A percentile compares a stretch with the other conserved stretches of the same genome.
phyloP scores from a whole-genome alignment of 2,888 invertebrate genomes.

The Sinotaia quadrata region DNA sequence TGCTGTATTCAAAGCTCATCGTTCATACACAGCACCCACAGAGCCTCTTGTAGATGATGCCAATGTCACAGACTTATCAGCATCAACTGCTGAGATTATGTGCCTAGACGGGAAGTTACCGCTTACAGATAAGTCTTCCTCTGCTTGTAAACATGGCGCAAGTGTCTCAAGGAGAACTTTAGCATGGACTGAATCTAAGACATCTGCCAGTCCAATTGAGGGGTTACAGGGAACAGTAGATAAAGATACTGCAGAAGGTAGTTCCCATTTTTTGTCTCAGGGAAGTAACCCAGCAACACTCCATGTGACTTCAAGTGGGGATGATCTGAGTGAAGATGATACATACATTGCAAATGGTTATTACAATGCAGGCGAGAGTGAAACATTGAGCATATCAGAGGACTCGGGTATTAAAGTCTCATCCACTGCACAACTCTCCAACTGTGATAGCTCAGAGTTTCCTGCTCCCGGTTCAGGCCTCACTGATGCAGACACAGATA shows the following conservation, averaged over 20 bases:
- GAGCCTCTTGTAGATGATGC: too few relatives aligned
- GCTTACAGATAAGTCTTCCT: background rate
- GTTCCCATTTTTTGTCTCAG: background rate
- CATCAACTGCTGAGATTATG: too few relatives aligned
- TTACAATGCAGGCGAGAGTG: conserved; percentile 36
- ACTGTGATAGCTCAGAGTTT: conserved; percentile 12
- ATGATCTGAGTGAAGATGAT: conserved; percentile 58
- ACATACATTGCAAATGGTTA: conserved; percentile 57
- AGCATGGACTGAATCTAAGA: background rate
- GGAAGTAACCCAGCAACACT: background rate
- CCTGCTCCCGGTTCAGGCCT: background rate
- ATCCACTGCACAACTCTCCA: background rate
- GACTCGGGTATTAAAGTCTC: conserved; percentile 9
- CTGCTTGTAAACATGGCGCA: background rate
- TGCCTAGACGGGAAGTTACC: too few relatives aligned
- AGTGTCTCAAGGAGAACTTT: background rate
- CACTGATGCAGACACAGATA: background rate
- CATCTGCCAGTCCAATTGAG: background rate
- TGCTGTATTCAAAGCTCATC: conserved; percentile 25
- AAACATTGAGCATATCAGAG: background rate
- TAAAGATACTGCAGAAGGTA: too few relatives aligned
- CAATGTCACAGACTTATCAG: too few relatives aligned
- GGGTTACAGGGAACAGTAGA: background rate
- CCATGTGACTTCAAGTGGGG: conserved; percentile 6
- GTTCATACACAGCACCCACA: conserved; percentile 33